Percentiles rank a stretch among this genome's conserved stretches.
phyloP scores from a whole-genome alignment of 30 jellyfish, hydroid and myxozoan species.

The Hydra vulgaris region DNA sequence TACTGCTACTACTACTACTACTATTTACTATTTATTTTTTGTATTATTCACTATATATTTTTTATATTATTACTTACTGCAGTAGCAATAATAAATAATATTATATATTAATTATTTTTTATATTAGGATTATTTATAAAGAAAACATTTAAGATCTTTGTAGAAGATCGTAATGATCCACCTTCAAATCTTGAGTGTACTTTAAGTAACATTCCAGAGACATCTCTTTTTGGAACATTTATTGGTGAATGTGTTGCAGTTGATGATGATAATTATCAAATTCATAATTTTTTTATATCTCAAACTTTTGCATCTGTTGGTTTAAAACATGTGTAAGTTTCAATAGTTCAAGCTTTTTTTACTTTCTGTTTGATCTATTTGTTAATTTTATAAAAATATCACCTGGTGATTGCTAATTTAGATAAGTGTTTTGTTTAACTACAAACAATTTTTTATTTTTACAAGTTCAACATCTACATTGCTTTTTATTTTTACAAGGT shows the following conservation, averaged over 20 bases:
- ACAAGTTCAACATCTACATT: too few species aligned
- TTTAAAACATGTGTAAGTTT: slow-evolving; percentile 22
- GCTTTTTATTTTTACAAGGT: too few species aligned
- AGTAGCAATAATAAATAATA: too few species aligned
- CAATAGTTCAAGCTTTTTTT: neutral
- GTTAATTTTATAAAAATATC: too few species aligned
- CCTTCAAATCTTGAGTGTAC: slow-evolving; percentile 41
- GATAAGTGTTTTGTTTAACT: too few species aligned
- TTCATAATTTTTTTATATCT: slow-evolving; percentile 36
- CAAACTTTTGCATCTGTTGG: slow-evolving; percentile 31
- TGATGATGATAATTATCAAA: slow-evolving; percentile 66
- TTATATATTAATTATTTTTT: neutral
- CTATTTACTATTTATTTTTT: too few species aligned
- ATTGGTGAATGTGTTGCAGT: slow-evolving; percentile 57
- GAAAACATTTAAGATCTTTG: slow-evolving; percentile 36
- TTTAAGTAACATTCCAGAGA: slow-evolving; percentile 42
- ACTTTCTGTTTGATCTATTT: too few species aligned
- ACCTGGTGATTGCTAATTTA: too few species aligned
- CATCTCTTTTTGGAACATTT: slow-evolving; percentile 28
- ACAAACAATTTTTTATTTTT: too few species aligned
- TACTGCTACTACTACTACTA: too few species aligned
- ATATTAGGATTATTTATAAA: slow-evolving; percentile 37
- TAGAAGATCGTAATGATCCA: slow-evolving; percentile 54
- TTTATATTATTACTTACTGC: too few species aligned
- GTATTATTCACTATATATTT: too few species aligned